Evolutionary conservation across 2,797 vertebrate species (phyloP).

Genomic region (Chrysocyon brachyurus): DNA sequence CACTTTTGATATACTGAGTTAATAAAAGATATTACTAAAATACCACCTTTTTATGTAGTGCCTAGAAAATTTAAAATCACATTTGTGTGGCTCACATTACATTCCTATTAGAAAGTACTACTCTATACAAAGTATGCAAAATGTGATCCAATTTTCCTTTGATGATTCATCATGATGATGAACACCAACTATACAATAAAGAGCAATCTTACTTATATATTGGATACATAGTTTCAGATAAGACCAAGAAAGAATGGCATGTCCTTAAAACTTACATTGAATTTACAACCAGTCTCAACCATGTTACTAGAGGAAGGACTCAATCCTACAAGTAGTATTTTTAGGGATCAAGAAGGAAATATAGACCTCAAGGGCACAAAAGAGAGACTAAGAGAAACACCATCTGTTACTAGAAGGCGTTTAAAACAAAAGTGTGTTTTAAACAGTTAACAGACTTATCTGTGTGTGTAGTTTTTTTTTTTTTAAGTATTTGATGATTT

Average conservation of each 20-base stretch:
- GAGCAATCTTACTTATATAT: constrained; percentile 37
- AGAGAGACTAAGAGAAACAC: constrained; percentile 2
- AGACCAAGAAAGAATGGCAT: neutral
- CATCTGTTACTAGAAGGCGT: constrained; percentile 44
- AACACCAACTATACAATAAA: neutral
- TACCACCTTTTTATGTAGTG: neutral
- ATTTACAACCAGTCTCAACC: constrained; percentile 37
- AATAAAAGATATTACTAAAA: neutral
- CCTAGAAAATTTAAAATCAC: neutral
- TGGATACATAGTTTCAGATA: neutral
- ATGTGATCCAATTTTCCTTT: neutral
- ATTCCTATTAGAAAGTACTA: neutral
- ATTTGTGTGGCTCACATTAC: neutral
- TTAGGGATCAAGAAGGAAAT: constrained; percentile 53
- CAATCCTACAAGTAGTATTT: neutral
- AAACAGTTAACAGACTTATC: neutral
- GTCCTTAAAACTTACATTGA: constrained; percentile 47
- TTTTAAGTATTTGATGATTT: constrained; percentile 9
- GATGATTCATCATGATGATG: neutral
- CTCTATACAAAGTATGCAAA: constrained; percentile 21
- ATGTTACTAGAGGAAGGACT: constrained; percentile 23
- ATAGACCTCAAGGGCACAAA: constrained; percentile 45
- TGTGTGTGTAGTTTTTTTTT: neutral
- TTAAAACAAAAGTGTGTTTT: constrained; percentile 42
- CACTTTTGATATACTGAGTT: neutral